phyloP scores from a whole-genome alignment of 2,888 invertebrate genomes.

The Tanypteryx hageni region DNA sequence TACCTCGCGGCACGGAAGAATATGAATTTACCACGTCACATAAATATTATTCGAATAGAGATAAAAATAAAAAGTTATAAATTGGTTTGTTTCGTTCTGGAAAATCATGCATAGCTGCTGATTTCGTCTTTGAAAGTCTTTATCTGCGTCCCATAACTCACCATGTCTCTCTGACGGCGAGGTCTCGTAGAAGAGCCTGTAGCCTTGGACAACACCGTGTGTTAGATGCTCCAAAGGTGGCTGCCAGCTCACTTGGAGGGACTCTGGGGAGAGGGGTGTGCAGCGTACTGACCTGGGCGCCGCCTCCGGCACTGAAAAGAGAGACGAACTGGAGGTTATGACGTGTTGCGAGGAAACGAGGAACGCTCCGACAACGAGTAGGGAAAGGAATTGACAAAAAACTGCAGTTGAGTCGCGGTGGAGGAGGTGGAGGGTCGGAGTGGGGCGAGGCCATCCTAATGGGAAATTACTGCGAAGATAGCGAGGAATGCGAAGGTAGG shows the following conservation, averaged over 20 bases:
- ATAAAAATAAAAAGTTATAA: too few species aligned
- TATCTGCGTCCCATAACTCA: not conserved
- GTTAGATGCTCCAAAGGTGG: slow-evolving; percentile 68
- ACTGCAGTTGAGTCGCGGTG: not conserved
- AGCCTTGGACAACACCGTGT: slow-evolving; percentile 76
- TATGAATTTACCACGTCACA: too few species aligned
- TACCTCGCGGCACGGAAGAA: too few species aligned
- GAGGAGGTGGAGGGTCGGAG: not conserved
- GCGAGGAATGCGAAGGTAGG: too few species aligned
- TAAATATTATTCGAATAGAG: too few species aligned
- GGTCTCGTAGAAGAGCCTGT: slow-evolving; percentile 73
- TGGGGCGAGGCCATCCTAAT: not conserved
- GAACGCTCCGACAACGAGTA: too few species aligned
- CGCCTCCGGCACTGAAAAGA: slow-evolving; percentile 70
- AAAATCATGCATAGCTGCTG: too few species aligned
- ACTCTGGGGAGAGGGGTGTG: slow-evolving; percentile 70
- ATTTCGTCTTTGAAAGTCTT: too few species aligned
- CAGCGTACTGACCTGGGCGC: slow-evolving; percentile 70
- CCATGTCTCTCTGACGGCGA: slow-evolving; percentile 49
- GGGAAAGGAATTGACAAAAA: not conserved
- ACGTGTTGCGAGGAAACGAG: not conserved
- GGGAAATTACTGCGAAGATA: too few species aligned
- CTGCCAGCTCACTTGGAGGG: slow-evolving; percentile 71
- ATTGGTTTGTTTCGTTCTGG: too few species aligned
- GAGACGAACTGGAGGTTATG: not conserved